Evolutionary conservation across 2,888 invertebrate genomes (phyloP).

Genomic region (Hermodice carunculata): DNA sequence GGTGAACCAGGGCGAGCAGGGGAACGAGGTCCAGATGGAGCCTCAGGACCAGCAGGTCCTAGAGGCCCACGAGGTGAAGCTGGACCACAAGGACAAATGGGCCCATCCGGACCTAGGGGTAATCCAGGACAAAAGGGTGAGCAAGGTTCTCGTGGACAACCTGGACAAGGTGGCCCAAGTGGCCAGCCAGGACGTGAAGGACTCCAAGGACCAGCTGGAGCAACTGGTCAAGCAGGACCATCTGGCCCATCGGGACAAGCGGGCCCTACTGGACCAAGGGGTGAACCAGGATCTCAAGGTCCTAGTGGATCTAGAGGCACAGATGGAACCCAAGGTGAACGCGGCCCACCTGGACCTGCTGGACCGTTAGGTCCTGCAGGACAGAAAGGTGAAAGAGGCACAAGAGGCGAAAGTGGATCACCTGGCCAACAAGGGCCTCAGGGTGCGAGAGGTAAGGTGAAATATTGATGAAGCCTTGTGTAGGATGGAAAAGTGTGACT

Average conservation of each 20-base stretch:
- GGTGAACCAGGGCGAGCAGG: too few species aligned
- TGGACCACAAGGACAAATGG: too few species aligned
- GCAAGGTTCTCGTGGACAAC: background rate
- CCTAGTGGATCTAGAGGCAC: slow-evolving; percentile 18
- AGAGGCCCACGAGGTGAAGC: too few species aligned
- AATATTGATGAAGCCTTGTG: too few species aligned
- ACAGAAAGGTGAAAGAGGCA: too few species aligned
- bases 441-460: slow-evolving; percentile 28
- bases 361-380: slow-evolving; percentile 30
- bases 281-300: too few species aligned
- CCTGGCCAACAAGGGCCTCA: slow-evolving; percentile 18
- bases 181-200: slow-evolving; percentile 12
- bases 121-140: too few species aligned
- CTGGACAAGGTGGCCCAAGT: slow-evolving; percentile 3
- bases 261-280: slow-evolving; percentile 1
- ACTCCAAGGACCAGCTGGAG: slow-evolving; percentile 1
- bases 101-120: too few species aligned
- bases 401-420: slow-evolving; percentile 18
- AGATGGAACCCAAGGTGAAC: slow-evolving; percentile 8
- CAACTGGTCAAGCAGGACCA: background rate
- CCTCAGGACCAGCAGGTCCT: too few species aligned
- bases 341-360: slow-evolving; percentile 10
- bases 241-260: too few species aligned
- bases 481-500: too few species aligned
- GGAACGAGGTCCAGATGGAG: too few species aligned